Conservation (phyloP, 2,797 vertebrate species). For the Cyclopterus lumpus region DNA sequence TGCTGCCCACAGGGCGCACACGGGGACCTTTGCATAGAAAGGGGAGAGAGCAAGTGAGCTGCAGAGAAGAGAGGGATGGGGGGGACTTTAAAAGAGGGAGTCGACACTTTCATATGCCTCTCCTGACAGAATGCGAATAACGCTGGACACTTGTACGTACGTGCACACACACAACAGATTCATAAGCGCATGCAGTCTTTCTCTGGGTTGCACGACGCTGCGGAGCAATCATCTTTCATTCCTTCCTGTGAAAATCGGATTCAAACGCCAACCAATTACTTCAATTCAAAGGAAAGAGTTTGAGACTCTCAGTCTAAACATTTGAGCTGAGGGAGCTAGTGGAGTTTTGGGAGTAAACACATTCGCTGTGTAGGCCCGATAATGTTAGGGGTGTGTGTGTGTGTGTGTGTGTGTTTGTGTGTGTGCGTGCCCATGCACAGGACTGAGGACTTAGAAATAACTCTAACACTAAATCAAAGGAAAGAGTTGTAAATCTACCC, state of each 20-base stretch:
- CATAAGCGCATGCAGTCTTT: constrained; percentile 9
- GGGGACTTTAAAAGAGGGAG: constrained; percentile 63
- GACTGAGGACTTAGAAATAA: constrained; percentile 60
- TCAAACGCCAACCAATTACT: constrained; percentile 72
- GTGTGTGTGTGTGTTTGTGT: constrained; percentile 12
- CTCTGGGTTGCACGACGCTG: constrained; percentile 14
- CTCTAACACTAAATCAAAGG: constrained; percentile 68
- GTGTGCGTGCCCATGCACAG: constrained; percentile 9
- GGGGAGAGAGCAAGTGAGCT: constrained; percentile 48
- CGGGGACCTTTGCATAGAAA: constrained; percentile 60
- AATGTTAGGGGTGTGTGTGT: constrained; percentile 38
- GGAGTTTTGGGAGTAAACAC: constrained; percentile 67
- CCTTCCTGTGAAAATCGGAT: constrained; percentile 54
- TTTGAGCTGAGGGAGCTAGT: constrained; percentile 59
- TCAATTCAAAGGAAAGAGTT: constrained; percentile 65
- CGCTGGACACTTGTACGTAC: constrained; percentile 41
- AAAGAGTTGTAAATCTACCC: constrained; percentile 63
- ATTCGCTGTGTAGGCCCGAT: constrained; percentile 55
- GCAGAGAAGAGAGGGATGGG: constrained; percentile 33
- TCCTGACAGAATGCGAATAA: constrained; percentile 68
- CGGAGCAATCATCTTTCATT: constrained; percentile 20
- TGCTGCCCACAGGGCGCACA: constrained; percentile 71
- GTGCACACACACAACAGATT: constrained; percentile 29
- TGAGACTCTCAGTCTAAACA: constrained; percentile 64
- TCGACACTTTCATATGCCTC: constrained; percentile 59